These are phyloP conservation scores for Pachliopta kotzebuea DNA, from an alignment of 2,888 invertebrate species.

Conservation along the genomic window DNA sequence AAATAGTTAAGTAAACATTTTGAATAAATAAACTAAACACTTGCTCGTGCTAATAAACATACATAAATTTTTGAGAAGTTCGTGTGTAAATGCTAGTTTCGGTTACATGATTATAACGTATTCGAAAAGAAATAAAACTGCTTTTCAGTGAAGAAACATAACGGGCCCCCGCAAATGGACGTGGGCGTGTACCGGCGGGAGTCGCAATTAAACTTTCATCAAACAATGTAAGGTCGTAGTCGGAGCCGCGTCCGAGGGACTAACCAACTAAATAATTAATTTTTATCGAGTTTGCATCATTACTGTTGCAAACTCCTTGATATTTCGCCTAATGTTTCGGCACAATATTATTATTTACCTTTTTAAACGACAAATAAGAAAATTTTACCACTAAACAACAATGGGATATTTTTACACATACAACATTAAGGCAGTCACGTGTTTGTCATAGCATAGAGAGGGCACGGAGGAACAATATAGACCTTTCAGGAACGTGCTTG, in stretches of 20 bases:
- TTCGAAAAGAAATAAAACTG: background rate
- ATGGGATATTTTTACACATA: background rate
- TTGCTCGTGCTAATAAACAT: too few relatives aligned
- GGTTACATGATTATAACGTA: background rate
- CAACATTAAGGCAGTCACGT: background rate
- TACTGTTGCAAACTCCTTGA: background rate
- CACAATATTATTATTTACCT: background rate
- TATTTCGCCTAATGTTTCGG: background rate
- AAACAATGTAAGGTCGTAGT: constrained; percentile 21
- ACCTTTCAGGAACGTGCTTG: too few relatives aligned
- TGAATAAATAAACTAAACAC: too few relatives aligned
- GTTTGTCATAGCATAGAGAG: background rate
- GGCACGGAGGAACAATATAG: too few relatives aligned
- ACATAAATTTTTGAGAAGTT: background rate
- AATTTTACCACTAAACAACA: background rate
- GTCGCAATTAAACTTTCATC: constrained; percentile 26
- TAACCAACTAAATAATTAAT: constrained; percentile 27
- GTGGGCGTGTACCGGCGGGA: constrained; percentile 15
- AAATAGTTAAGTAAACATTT: too few relatives aligned
- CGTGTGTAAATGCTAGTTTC: background rate
- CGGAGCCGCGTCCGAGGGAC: constrained; percentile 16
- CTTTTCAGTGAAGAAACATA: constrained; percentile 5
- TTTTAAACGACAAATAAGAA: background rate
- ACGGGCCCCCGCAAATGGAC: constrained; percentile 3
- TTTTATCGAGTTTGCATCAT: constrained; percentile 7